Conservation (phyloP, 2,113 vertebrate genomes). For the Bufo gargarizans region DNA sequence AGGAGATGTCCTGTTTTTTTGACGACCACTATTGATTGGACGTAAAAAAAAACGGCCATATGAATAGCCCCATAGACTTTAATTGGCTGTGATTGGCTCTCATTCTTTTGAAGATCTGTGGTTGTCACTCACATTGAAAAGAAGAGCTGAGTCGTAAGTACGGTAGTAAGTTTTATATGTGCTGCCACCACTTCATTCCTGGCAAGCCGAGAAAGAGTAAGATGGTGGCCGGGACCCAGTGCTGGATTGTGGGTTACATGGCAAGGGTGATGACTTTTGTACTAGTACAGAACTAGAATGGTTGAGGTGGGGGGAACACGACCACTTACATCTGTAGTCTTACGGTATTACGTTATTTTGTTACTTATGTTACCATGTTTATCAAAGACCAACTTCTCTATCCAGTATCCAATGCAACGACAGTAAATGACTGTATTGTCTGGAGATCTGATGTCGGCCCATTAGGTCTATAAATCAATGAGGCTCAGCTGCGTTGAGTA, state of each 20-base stretch:
- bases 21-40: no score
- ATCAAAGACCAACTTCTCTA: neutral
- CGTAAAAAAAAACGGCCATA: no score
- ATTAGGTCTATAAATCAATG: neutral
- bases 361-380: neutral
- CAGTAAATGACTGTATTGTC: neutral
- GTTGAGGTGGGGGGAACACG: neutral
- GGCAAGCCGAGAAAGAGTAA: neutral
- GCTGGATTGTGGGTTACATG: neutral
- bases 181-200: no score
- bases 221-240: neutral
- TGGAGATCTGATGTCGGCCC: neutral
- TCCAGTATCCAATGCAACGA: neutral
- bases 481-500: neutral
- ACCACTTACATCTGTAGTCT: neutral
- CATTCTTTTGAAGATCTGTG: no score
- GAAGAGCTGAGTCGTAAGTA: no score
- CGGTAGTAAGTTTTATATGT: no score
- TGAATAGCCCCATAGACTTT: no score
- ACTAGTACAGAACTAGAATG: no score
- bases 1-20: no score
- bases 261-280: neutral
- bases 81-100: no score
- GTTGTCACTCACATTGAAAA: no score
- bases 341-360: neutral